Conservation (phyloP, 2,113 vertebrate species). For the Carollia perspicillata region DNA sequence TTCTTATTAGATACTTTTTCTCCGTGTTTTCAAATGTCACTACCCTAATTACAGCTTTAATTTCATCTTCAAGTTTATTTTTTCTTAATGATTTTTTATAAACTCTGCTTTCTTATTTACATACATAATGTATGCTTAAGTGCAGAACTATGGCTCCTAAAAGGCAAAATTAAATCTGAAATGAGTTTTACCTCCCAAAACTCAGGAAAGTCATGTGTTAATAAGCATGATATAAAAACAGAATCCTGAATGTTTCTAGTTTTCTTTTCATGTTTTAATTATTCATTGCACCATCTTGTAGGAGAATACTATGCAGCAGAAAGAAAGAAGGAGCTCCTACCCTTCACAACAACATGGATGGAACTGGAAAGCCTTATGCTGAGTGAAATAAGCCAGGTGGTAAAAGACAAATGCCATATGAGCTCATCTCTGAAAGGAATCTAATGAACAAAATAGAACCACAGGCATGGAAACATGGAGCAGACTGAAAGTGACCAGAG, state of each 20-base stretch:
- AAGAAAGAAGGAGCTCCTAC: too few relatives aligned
- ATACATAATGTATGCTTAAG: not conserved
- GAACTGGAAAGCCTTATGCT: too few relatives aligned
- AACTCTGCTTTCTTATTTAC: not conserved
- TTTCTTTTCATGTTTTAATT: not conserved
- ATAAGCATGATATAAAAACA: slow-evolving; percentile 17
- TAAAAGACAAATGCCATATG: too few relatives aligned
- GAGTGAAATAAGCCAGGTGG: too few relatives aligned
- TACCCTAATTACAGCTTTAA: slow-evolving; percentile 62
- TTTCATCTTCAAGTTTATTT: slow-evolving; percentile 65
- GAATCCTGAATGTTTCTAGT: slow-evolving; percentile 1
- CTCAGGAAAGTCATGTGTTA: not conserved
- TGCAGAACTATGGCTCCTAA: too few relatives aligned
- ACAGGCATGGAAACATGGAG: too few relatives aligned
- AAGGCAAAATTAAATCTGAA: too few relatives aligned
- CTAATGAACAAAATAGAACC: too few relatives aligned
- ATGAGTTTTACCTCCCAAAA: not conserved
- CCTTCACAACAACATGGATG: too few relatives aligned
- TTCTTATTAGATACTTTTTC: slow-evolving; percentile 49
- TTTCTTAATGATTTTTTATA: slow-evolving; percentile 43
- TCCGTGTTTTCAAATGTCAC: slow-evolving; percentile 53
- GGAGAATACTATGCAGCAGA: too few relatives aligned
- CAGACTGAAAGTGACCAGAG: too few relatives aligned
- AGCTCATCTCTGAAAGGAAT: too few relatives aligned
- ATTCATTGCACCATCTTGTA: not conserved